Evolutionary conservation across 2,888 invertebrate genomes (phyloP), one percentile per base, ranked within the genome.

Genomic region (Lissonota sp.): DNA sequence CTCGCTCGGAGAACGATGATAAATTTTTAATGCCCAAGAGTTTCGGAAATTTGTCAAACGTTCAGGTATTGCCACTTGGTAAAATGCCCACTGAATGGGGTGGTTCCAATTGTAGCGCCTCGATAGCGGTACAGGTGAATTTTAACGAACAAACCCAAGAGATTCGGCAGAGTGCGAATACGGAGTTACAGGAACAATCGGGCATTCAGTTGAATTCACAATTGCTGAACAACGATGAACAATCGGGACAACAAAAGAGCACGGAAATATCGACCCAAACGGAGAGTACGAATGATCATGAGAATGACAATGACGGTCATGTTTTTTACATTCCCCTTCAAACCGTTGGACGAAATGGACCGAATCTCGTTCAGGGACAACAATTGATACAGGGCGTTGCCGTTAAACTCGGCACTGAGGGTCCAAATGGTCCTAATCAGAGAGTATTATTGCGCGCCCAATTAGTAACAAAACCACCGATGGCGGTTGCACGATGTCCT

Each of bases 321-420:
- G 92, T 95, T 14, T 95, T 95, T 88, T 95, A 95, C 83, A 95
- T 95, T 89, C 95, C 95, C 0, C 87, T 95, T 4, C 94, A 95
- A 84, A 92, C 92, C 8, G 91, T 92, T 0, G 92, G 92, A 75
- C 93, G 94, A 7, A 92, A 93, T 62, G 91, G 90, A 0, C 90
- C 92, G 3, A 90, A 91, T 82, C 84, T 91, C 51, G 88, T 88
- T 12, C 91, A 90, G 78, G 91, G 92, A 4, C 92, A 93, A 53
- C 93, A 93, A 82, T 82, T 94, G 12, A 95, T 95, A 78, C 95
- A 95, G 85, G 95, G 95, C 0, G 95, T 95, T 0, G 95, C 95
- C 1, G 95, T 95, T 0, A 95, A 95, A 87, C 88, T 95, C 49
- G 95, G 95, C 0, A 94, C 95, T 0, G 95, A 95, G 86, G 95